Conservation (phyloP, 1,140 invertebrate species). For the Himalopsyche phryganea region DNA sequence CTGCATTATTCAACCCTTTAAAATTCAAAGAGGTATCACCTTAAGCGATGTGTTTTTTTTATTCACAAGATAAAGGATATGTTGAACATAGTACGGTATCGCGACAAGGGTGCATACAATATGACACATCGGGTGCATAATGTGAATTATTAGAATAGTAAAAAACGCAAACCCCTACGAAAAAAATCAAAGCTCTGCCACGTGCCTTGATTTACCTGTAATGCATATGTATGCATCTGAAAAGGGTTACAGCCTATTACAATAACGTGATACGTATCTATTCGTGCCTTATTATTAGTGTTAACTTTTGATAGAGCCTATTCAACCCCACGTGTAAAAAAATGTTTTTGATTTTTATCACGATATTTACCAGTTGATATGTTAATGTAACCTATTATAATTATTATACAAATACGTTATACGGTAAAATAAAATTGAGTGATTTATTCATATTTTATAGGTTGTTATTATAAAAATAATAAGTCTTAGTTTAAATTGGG, state of each 20-base stretch:
- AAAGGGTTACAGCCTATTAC: slow-evolving; percentile 24
- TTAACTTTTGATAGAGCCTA: background rate
- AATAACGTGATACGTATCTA: slow-evolving; percentile 22
- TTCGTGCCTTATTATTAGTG: slow-evolving; percentile 12
- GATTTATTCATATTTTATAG: no score
- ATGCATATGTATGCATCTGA: slow-evolving; percentile 21
- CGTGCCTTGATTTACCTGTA: slow-evolving; percentile 31
- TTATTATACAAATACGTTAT: no score
- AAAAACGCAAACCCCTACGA: slow-evolving; percentile 12
- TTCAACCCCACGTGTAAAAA: background rate
- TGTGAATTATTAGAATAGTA: slow-evolving; percentile 14
- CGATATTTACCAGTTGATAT: background rate
- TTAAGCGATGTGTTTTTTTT: slow-evolving; percentile 16
- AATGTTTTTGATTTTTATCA: background rate
- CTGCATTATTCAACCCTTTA: slow-evolving; percentile 21
- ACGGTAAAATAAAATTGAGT: no score
- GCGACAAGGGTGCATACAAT: slow-evolving; percentile 1
- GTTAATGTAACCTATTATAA: no score
- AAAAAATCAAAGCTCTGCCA: slow-evolving; percentile 24
- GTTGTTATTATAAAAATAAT: no score
- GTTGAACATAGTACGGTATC: background rate
- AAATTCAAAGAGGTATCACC: slow-evolving; percentile 12
- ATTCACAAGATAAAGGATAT: slow-evolving; percentile 13
- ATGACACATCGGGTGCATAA: background rate
- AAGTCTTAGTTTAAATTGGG: no score